Percentiles rank a stretch among this genome's conserved stretches.
Conservation (phyloP, 2,113 vertebrate species). For the Scytalopus superciliaris region DNA sequence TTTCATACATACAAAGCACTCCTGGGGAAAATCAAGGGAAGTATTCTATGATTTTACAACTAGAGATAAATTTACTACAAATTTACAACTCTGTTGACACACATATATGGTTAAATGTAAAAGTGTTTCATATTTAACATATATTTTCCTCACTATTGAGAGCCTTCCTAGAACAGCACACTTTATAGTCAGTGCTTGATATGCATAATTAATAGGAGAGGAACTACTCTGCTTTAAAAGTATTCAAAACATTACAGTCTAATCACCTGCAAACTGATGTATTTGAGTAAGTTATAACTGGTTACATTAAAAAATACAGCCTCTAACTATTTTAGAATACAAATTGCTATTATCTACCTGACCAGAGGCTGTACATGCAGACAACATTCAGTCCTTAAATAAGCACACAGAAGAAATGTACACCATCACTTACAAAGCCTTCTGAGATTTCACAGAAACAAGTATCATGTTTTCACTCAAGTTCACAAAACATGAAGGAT, state of each 20-base stretch:
- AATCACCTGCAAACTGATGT: neutral
- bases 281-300: neutral
- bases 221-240: neutral
- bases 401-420: neutral
- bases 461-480: neutral
- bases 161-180: neutral
- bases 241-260: neutral
- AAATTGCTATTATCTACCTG: neutral
- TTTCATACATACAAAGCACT: neutral
- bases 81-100: neutral
- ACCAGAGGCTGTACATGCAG: neutral
- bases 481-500: neutral
- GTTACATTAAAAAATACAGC: neutral
- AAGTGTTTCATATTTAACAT: neutral
- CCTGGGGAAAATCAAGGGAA: neutral
- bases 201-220: neutral
- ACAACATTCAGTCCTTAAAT: neutral
- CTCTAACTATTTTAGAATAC: neutral
- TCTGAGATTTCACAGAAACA: neutral
- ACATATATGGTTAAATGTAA: neutral
- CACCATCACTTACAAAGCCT: neutral
- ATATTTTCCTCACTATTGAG: neutral
- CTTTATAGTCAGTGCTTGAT: neutral
- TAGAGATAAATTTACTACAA: neutral
- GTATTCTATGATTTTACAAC: neutral